Conservation (phyloP, 2,113 vertebrate genomes). For the Lophura nycthemera region DNA sequence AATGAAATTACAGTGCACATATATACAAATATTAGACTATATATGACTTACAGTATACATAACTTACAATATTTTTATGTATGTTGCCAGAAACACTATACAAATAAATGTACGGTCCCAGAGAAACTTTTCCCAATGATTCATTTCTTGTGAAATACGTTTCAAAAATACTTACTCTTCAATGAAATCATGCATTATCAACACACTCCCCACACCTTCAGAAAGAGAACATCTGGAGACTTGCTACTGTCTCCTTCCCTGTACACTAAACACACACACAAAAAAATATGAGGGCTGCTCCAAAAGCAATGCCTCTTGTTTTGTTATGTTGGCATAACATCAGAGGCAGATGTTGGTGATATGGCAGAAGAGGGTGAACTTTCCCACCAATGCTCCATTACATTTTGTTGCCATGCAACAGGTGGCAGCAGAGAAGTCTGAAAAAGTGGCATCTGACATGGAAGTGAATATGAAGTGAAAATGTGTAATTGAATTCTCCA, state of each 20-base stretch:
- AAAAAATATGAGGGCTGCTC: neutral
- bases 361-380: too few species aligned
- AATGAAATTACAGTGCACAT: neutral
- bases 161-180: constrained; percentile 43
- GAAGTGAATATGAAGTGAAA: too few species aligned
- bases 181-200: constrained; percentile 35
- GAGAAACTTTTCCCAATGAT: constrained; percentile 48
- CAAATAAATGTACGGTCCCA: constrained; percentile 44
- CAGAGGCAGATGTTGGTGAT: too few species aligned
- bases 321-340: too few species aligned
- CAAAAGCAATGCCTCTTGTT: too few species aligned
- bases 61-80: constrained; percentile 3
- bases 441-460: too few species aligned
- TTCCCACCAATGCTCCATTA: too few species aligned
- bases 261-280: neutral
- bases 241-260: neutral
- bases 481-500: too few species aligned
- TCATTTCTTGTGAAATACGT: constrained; percentile 33
- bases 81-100: constrained; percentile 25
- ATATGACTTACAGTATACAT: neutral
- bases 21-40: neutral
- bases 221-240: constrained; percentile 40
- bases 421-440: too few species aligned
- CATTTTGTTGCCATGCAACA: too few species aligned
- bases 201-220: neutral